Percentiles rank a stretch among this genome's conserved stretches.
Evolutionary conservation across 1,140 invertebrate genomes (phyloP).

Genomic region (Drosophila grimshawi): DNA sequence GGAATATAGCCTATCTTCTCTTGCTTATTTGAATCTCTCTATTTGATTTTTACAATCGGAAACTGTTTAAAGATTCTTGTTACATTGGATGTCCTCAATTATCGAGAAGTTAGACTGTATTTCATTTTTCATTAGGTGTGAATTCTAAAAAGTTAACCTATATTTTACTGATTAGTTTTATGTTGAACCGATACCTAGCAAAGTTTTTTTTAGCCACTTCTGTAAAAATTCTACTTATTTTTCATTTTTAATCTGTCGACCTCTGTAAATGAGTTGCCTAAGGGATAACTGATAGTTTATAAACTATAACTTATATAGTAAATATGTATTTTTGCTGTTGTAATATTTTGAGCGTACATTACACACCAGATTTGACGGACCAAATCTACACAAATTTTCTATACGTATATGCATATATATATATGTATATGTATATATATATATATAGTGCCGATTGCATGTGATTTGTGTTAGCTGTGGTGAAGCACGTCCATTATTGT

Average conservation of each 20-base stretch:
- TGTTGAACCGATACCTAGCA: neutral
- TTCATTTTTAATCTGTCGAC: neutral
- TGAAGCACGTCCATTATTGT: neutral
- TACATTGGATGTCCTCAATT: neutral
- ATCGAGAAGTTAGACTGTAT: neutral
- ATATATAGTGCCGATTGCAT: neutral
- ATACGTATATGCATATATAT: neutral
- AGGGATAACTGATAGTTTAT: neutral
- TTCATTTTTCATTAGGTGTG: neutral
- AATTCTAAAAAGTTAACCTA: too few species aligned
- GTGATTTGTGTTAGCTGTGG: constrained; percentile 1
- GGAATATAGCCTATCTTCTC: neutral
- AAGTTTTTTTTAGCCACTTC: neutral
- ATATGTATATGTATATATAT: neutral
- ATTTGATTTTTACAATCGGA: too few species aligned
- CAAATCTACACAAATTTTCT: neutral
- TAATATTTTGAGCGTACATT: constrained; percentile 9
- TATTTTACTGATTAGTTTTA: too few species aligned
- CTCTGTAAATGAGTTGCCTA: neutral
- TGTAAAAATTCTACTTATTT: neutral
- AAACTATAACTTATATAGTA: constrained; percentile 6
- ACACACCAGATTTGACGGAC: neutral
- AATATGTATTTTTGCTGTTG: constrained; percentile 4
- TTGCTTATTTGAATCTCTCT: neutral
- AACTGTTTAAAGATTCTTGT: too few species aligned